A percentile compares a stretch with the other conserved stretches of the same genome.
Conservation (phyloP, 2,113 vertebrate genomes). For the Girardinichthys multiradiatus region DNA sequence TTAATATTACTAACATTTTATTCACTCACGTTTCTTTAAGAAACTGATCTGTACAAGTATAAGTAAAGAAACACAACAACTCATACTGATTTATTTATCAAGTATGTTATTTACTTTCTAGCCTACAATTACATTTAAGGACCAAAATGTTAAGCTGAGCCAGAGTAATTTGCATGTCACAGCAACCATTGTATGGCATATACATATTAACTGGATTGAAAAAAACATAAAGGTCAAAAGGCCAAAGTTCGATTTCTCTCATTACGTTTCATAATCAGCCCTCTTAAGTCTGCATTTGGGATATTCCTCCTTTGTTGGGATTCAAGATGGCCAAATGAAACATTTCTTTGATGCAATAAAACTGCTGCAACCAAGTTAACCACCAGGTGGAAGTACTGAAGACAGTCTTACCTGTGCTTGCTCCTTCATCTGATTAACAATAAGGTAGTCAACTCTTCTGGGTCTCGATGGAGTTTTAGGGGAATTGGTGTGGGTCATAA, state of each 20-base stretch:
- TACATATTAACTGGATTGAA: too few species aligned
- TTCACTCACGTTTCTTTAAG: not conserved
- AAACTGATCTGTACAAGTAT: too few species aligned
- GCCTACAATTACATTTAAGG: not conserved
- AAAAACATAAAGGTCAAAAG: too few species aligned
- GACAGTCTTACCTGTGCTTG: constrained; percentile 72
- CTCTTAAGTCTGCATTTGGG: too few species aligned
- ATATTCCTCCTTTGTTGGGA: too few species aligned
- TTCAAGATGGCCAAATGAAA: too few species aligned
- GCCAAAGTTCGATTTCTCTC: too few species aligned
- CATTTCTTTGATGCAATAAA: not conserved
- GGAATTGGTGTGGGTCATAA: constrained; percentile 34
- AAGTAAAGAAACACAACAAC: too few species aligned
- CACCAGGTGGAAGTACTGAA: constrained; percentile 41
- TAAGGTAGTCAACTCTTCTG: constrained; percentile 73
- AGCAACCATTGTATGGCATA: too few species aligned
- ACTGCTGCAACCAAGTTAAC: constrained; percentile 5
- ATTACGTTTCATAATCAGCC: too few species aligned
- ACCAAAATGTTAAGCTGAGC: not conserved
- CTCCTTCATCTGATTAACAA: constrained; percentile 76
- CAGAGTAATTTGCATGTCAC: not conserved
- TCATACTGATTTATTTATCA: too few species aligned
- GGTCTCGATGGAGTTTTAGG: constrained; percentile 71
- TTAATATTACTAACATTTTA: not conserved
- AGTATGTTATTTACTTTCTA: not conserved